These are phyloP conservation scores for Irena cyanogastra DNA, from an alignment of 2,113 vertebrate species.

Conservation along the genomic window DNA sequence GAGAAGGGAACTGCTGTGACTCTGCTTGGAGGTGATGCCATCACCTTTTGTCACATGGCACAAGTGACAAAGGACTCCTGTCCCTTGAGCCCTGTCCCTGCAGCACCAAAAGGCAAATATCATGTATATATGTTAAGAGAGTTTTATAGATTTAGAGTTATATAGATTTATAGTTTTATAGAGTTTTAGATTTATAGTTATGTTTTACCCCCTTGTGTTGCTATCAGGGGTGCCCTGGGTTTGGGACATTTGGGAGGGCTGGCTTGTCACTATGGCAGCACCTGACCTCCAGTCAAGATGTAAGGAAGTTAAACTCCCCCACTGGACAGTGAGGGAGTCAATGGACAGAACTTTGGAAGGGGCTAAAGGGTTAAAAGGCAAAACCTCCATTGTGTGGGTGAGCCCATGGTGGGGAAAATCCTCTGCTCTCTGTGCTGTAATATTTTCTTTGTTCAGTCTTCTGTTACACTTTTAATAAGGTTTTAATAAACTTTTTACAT, in stretches of 20 bases:
- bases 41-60: background rate
- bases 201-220: background rate
- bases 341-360: background rate
- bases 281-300: background rate
- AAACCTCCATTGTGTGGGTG: too few species aligned
- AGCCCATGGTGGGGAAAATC: too few species aligned
- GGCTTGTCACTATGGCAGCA: background rate
- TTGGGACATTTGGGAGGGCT: background rate
- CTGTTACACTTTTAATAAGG: too few species aligned
- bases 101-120: background rate
- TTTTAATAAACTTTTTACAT: too few species aligned
- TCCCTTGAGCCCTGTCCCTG: background rate
- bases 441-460: too few species aligned
- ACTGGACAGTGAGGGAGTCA: background rate
- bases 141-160: too few species aligned
- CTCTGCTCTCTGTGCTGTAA: too few species aligned
- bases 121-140: background rate
- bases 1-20: background rate
- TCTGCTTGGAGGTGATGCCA: background rate
- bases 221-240: background rate
- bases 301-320: fast-evolving
- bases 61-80: background rate
- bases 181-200: too few species aligned
- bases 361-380: background rate
- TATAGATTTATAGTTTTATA: too few species aligned